phyloP scores from a whole-genome alignment of 1,140 invertebrate genomes.

The Drosophila parabipectinata region DNA sequence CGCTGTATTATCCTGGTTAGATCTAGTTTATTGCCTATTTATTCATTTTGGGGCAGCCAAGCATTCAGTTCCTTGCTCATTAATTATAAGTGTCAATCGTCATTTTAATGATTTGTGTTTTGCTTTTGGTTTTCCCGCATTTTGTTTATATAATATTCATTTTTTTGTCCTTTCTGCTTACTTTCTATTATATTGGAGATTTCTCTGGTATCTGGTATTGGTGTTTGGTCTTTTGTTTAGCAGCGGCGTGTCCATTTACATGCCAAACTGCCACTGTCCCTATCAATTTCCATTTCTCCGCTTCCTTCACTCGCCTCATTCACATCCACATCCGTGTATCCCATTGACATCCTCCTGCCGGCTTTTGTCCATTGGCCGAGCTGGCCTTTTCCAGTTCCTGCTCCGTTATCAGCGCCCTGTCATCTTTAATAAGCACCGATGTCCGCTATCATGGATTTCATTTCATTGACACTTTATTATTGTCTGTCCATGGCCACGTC shows the following conservation, averaged over 20 bases:
- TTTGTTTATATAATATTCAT: constrained; percentile 7
- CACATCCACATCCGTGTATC: constrained; percentile 3
- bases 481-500: constrained; percentile 41
- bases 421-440: constrained; percentile 81
- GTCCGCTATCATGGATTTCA: constrained; percentile 74
- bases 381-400: constrained; percentile 9
- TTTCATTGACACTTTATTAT: constrained; percentile 79
- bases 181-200: constrained; percentile 17
- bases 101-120: constrained; percentile 80
- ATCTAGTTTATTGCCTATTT: constrained; percentile 58
- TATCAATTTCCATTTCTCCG: constrained; percentile 32
- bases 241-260: constrained; percentile 69
- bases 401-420: constrained; percentile 63
- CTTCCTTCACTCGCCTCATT: constrained; percentile 4
- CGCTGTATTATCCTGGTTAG: constrained; percentile 22
- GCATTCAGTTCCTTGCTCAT: constrained; percentile 65
- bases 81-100: constrained; percentile 81
- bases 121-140: constrained; percentile 46
- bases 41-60: constrained; percentile 57
- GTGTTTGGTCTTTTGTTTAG: constrained; percentile 63
- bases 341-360: constrained; percentile 22
- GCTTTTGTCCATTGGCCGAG: constrained; percentile 36
- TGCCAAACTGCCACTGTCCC: constrained; percentile 62
- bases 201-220: constrained; percentile 43
- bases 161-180: constrained; percentile 25